Evolutionary conservation across 2,113 vertebrate genomes (phyloP).

Genomic region (Bufo bufo): DNA sequence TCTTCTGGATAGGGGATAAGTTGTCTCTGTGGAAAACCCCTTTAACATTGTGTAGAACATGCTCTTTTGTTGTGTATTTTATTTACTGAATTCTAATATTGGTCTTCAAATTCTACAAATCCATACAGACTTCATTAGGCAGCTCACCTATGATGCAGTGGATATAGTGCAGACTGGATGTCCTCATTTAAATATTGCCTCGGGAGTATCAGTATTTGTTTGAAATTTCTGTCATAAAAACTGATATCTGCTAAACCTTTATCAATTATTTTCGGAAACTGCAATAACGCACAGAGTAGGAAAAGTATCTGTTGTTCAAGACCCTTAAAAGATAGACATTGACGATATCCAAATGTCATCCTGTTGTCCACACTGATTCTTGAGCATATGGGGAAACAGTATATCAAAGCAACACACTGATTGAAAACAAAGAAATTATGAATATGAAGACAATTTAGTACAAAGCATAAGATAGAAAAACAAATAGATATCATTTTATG

Average conservation of each 20-base stretch:
- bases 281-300: constrained; percentile 12
- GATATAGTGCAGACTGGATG: not conserved
- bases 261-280: constrained; percentile 31
- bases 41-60: not conserved
- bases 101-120: not conserved
- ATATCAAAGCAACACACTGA: not conserved
- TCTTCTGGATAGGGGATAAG: too few relatives aligned
- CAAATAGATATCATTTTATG: not conserved
- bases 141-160: constrained; percentile 26
- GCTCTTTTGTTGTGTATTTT: not conserved
- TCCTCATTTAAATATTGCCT: not conserved
- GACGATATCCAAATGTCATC: constrained; percentile 3
- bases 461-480: not conserved
- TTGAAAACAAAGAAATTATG: not conserved
- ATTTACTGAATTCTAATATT: not conserved
- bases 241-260: not conserved
- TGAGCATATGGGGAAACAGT: not conserved
- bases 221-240: not conserved
- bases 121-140: not conserved
- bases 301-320: constrained; percentile 1
- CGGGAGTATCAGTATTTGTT: not conserved
- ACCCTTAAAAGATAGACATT: not conserved
- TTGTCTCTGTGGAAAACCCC: too few relatives aligned
- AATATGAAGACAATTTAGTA: not conserved
- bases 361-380: constrained; percentile 22